Evolutionary conservation across 2,113 vertebrate species (phyloP), one percentile per base, ranked within the genome.

Genomic region (Struthidea cinerea): DNA sequence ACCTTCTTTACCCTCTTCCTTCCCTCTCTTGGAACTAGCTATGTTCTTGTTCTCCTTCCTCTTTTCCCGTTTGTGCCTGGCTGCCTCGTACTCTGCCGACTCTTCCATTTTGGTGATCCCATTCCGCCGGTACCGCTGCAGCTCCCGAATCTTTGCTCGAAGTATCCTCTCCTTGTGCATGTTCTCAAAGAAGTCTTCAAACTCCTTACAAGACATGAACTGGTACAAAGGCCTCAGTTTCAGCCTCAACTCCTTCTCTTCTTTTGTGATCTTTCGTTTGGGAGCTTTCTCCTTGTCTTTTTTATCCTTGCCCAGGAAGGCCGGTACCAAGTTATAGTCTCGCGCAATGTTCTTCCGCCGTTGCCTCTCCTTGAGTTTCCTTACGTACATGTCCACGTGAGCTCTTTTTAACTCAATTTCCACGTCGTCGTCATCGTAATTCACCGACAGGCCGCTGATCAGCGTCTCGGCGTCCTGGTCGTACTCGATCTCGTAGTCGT

Each of bases 311-410:
- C 99, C 99, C 81, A 99, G 97, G 78, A 99, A 99, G 53, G 97
- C 98, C 0, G 99, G 99, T 11, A 99, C 99, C 90, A 99, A 94
- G 96, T 98, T 99, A 96, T 99, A 99, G 94, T 99, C 99, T 2
- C 99, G 98, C 0, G 99, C 99, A 0, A 99, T 99, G 97, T 99
- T 99, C 98, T 99, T 99, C 28, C 99, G 98, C 23, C 99, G 97
- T 55, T 99, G 99, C 13, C 99, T 96, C 93, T 99, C 99, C 23
- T 98, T 96, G 8, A 99, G 98, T 27, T 99, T 99, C 33, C 99
- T 98, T 12, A 99, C 99, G 1, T 99, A 99, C 99, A 99, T 99
- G 97, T 99, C 99, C 56, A 99, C 99, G 3, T 99, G 99, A 3
- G 99, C 99, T 1, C 99, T 98, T 70, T 99, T 99, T 49, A 99